Conservation (phyloP, 2,888 invertebrate genomes). For the Dasysyrphus albostriatus region DNA sequence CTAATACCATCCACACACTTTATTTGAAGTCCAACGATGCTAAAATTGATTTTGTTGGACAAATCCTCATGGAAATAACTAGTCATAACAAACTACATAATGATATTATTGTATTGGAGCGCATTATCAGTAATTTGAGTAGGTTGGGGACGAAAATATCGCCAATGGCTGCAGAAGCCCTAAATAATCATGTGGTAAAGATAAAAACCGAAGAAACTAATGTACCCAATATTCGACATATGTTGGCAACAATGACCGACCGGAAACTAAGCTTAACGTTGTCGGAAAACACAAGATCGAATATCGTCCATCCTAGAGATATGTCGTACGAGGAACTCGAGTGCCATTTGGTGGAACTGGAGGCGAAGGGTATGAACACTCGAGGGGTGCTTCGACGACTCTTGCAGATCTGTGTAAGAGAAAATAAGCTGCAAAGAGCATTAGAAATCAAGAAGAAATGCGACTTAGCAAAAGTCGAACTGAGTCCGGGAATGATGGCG, state of each 20-base stretch:
- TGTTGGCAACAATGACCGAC: constrained; percentile 83
- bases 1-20: constrained; percentile 85
- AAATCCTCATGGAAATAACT: constrained; percentile 85
- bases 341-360: constrained; percentile 87
- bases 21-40: constrained; percentile 83
- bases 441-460: constrained; percentile 85
- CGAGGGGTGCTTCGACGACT: constrained; percentile 87
- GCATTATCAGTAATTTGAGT: constrained; percentile 84
- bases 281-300: constrained; percentile 77
- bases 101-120: constrained; percentile 83
- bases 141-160: constrained; percentile 83
- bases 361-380: constrained; percentile 87
- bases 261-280: constrained; percentile 79
- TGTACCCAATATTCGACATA: constrained; percentile 77
- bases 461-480: constrained; percentile 84
- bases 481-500: constrained; percentile 88
- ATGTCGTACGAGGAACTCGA: constrained; percentile 87
- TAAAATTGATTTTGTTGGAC: constrained; percentile 86
- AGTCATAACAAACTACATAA: constrained; percentile 83
- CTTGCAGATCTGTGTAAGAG: constrained; percentile 86
- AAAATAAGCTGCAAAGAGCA: constrained; percentile 85
- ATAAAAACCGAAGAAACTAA: constrained; percentile 58
- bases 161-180: constrained; percentile 84
- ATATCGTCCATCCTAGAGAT: constrained; percentile 85
- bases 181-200: constrained; percentile 81